Evolutionary conservation across 2,888 invertebrate genomes (phyloP), one percentile per base, ranked within the genome.

Genomic region (Resseliella maxima): DNA sequence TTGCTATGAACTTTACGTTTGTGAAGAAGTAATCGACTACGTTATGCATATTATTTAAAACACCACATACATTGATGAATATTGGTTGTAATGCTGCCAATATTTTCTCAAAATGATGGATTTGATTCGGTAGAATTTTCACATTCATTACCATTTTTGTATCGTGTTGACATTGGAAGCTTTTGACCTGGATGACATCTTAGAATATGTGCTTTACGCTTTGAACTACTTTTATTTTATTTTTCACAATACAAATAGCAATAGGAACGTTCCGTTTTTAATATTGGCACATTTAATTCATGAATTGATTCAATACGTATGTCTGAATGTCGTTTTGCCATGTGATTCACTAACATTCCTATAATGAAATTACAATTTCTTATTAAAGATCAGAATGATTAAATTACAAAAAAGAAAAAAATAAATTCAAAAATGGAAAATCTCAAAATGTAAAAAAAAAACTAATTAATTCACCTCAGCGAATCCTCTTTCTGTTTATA

Each of bases 231-330:
- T 90, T 96, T 95, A 91, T 97, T 97, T 81, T 95, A 93, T 91
- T 95, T 96, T 87, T 95, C 95, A 90, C 97, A 97, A 88, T 95
- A 95, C 89, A 94, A 95, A 91, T 97, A 97, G 89, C 94, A 96
- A 90, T 95, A 97, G 89, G 95, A 95, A 21, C 95, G 92, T 81
- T 95, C 95, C 21, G 95, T 94, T 88, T 94, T 93, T 87, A 96
- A 91, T 88, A 97, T 95, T 0, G 97, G 97, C 87, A 95, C 92
- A 89, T 95, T 95, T 54, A 96, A 91, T 90, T 96, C 95, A n/a
- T 94, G 95, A 46, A 94, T 94, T 0, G 94, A 92, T 87, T 94
- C 93, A 0, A 93, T 93, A 50, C 92, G 92, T 83, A 94, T 93
- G 86, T 93, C 92, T 38, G 95, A 93, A 92, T 96, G 94, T 88